Evolutionary conservation across 2,888 invertebrate genomes (phyloP).

Genomic region (Phyllotreta striolata): DNA sequence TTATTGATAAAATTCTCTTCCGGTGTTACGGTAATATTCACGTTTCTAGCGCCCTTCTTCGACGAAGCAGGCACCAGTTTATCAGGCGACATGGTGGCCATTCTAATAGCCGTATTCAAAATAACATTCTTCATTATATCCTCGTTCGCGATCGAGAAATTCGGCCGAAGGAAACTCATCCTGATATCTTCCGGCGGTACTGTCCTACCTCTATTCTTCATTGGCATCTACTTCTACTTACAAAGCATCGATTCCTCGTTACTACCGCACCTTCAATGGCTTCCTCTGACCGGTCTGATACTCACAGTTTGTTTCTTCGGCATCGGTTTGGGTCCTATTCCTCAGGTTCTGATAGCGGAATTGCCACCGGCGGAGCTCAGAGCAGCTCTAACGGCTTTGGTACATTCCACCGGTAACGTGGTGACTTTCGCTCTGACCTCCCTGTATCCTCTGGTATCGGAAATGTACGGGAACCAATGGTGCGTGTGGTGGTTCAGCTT

Average conservation of each 20-base stretch:
- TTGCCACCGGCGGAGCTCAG: not conserved
- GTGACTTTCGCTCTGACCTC: not conserved
- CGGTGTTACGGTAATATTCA: constrained; percentile 12
- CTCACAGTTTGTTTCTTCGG: too few relatives aligned
- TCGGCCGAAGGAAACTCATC: constrained; percentile 15
- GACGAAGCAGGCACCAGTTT: constrained; percentile 5
- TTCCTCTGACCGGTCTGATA: not conserved
- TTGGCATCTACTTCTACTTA: constrained; percentile 10
- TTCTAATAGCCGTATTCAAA: constrained; percentile 7
- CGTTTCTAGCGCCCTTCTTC: constrained; percentile 24
- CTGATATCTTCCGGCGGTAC: constrained; percentile 5
- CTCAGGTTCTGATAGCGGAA: not conserved
- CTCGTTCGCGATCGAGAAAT: constrained; percentile 5
- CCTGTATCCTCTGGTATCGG: constrained; percentile 5
- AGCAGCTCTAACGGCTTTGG: not conserved
- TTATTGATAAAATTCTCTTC: constrained; percentile 8
- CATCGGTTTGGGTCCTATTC: not conserved
- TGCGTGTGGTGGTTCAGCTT: constrained; percentile 27
- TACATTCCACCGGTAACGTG: not conserved
- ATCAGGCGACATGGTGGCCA: constrained; percentile 20
- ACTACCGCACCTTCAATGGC: not conserved
- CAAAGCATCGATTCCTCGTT: not conserved
- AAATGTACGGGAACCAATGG: constrained; percentile 4
- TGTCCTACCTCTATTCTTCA: not conserved
- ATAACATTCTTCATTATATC: not conserved